These are phyloP conservation scores for Sebastes schlegelii DNA, from an alignment of 2,113 vertebrate species.

Conservation along the genomic window DNA sequence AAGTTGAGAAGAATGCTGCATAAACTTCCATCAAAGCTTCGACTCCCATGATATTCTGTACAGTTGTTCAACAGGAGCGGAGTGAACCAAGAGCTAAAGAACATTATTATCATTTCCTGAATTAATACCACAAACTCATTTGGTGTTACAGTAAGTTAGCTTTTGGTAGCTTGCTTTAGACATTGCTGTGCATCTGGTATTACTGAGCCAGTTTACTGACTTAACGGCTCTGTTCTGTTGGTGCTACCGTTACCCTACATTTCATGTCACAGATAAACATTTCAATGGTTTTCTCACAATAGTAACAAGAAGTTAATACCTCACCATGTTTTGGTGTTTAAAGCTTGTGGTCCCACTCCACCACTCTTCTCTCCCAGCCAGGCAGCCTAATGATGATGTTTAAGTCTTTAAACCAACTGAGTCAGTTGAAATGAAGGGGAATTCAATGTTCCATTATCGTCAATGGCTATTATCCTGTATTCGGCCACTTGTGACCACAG, in stretches of 20 bases:
- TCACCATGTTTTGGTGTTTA: neutral
- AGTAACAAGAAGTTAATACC: neutral
- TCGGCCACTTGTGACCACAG: slow-evolving; percentile 3
- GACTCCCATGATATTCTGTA: neutral
- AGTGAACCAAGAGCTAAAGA: neutral
- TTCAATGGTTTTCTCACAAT: neutral
- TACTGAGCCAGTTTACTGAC: neutral
- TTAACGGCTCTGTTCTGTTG: neutral
- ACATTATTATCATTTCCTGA: neutral
- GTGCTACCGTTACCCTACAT: neutral
- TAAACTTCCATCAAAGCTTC: neutral
- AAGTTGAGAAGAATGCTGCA: neutral
- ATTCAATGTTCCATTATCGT: slow-evolving; percentile 22
- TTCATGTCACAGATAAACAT: neutral
- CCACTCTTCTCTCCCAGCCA: neutral
- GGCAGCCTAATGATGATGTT: slow-evolving; percentile 12
- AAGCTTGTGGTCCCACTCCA: neutral
- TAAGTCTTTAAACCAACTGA: neutral
- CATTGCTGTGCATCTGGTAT: neutral
- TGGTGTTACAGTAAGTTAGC: neutral
- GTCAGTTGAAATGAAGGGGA: slow-evolving; percentile 5
- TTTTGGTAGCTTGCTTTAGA: neutral
- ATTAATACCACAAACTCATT: neutral
- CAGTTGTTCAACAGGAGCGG: neutral
- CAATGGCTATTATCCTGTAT: neutral